A percentile compares a stretch with the other conserved stretches of the same genome.
Conservation (phyloP, 2,888 invertebrate genomes). For the Coelinius sp. region DNA sequence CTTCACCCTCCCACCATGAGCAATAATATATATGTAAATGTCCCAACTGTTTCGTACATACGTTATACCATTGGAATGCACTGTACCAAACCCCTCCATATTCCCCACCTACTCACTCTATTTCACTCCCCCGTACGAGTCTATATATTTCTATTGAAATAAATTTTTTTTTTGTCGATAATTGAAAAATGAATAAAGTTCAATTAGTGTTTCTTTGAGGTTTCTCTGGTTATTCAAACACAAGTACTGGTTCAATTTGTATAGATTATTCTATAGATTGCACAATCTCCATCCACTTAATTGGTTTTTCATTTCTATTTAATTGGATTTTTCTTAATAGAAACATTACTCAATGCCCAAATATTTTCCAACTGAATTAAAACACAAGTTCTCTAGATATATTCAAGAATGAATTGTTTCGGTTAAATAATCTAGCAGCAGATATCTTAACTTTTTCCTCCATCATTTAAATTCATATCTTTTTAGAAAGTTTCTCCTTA, state of each 20-base stretch:
- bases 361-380: neutral
- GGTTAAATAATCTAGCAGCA: neutral
- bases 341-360: slow-evolving; percentile 4
- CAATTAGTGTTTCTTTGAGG: neutral
- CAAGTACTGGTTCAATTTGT: neutral
- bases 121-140: neutral
- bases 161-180: neutral
- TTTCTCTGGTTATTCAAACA: slow-evolving; percentile 4
- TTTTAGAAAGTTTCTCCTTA: neutral
- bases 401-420: neutral
- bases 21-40: slow-evolving; percentile 59
- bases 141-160: neutral
- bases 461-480: neutral
- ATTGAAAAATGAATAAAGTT: slow-evolving; percentile 3
- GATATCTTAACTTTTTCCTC: neutral
- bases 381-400: neutral
- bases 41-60: slow-evolving; percentile 42
- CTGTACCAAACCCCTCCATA: neutral
- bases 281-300: neutral
- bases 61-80: slow-evolving; percentile 13
- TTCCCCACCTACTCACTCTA: neutral
- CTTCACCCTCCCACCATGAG: slow-evolving; percentile 29
- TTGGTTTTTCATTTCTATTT: slow-evolving; percentile 12
- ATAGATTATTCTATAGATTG: neutral
- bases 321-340: slow-evolving; percentile 12